Evolutionary conservation across 2,797 vertebrate genomes (phyloP).

Genomic region (Salmo trutta): DNA sequence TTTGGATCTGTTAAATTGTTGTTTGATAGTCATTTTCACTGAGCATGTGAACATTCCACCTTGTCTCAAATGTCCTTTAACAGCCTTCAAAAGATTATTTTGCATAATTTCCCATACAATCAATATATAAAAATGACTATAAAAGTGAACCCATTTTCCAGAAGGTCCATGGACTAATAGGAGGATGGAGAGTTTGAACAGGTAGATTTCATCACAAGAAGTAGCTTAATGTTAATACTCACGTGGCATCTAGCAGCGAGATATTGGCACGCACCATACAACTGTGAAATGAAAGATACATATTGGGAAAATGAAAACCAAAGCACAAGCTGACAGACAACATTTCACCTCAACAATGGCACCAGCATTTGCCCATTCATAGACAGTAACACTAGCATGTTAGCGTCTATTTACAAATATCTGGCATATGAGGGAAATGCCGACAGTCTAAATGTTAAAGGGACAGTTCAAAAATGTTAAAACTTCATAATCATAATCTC

Average conservation of each 20-base stretch:
- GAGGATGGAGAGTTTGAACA: too few relatives aligned
- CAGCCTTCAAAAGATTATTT: too few relatives aligned
- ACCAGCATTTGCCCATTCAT: background rate
- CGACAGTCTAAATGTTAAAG: too few relatives aligned
- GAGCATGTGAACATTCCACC: too few relatives aligned
- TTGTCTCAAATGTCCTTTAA: too few relatives aligned
- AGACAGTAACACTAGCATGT: background rate
- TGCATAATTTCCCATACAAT: too few relatives aligned
- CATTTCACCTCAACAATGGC: background rate
- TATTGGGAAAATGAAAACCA: background rate
- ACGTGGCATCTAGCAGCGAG: slow-evolving; percentile 98
- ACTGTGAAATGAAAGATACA: slow-evolving; percentile 65
- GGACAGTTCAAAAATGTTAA: too few relatives aligned
- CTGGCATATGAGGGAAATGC: too few relatives aligned
- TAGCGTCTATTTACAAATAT: too few relatives aligned
- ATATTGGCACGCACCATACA: slow-evolving; percentile 95
- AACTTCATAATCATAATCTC: too few relatives aligned
- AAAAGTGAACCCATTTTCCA: background rate
- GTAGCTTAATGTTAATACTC: slow-evolving; percentile 72
- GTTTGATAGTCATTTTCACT: too few relatives aligned
- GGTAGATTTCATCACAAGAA: background rate
- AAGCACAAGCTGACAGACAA: background rate
- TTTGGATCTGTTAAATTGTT: too few relatives aligned
- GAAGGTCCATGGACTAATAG: background rate
- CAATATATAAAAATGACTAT: background rate